These are phyloP conservation scores for Ameiurus melas DNA, from an alignment of 2,113 vertebrate species.

Conservation along the genomic window DNA sequence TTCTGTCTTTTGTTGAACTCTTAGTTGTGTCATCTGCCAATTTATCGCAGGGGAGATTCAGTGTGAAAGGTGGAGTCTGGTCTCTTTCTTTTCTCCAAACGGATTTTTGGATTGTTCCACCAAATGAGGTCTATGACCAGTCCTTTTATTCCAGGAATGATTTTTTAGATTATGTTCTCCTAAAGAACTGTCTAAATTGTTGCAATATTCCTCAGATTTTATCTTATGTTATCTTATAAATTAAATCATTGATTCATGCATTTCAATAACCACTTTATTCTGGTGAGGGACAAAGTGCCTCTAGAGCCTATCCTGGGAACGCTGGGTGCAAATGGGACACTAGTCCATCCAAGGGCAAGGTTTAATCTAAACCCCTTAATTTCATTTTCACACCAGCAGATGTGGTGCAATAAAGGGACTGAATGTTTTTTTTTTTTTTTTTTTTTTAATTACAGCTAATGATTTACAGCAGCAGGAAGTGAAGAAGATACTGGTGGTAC, in stretches of 20 bases:
- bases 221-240: not conserved
- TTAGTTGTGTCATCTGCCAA: slow-evolving; percentile 76
- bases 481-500: too few species aligned
- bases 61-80: slow-evolving; percentile 62
- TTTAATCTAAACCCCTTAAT: not conserved
- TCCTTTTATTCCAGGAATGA: not conserved
- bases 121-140: slow-evolving; percentile 5
- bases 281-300: not conserved
- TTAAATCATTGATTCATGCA: not conserved
- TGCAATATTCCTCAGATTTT: not conserved
- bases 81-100: slow-evolving; percentile 47
- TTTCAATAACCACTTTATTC: not conserved
- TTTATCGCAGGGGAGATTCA: slow-evolving; percentile 73
- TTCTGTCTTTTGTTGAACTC: slow-evolving; percentile 73
- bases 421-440: not conserved
- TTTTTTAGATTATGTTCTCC: not conserved
- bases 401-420: not conserved
- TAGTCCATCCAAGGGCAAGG: not conserved
- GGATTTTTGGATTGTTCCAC: slow-evolving; percentile 34
- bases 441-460: not conserved
- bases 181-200: not conserved
- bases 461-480: not conserved
- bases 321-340: not conserved
- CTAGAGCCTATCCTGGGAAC: too few species aligned
- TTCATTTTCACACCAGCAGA: not conserved